phyloP scores from a whole-genome alignment of 2,113 vertebrate genomes.

The Perca schrenkii region DNA sequence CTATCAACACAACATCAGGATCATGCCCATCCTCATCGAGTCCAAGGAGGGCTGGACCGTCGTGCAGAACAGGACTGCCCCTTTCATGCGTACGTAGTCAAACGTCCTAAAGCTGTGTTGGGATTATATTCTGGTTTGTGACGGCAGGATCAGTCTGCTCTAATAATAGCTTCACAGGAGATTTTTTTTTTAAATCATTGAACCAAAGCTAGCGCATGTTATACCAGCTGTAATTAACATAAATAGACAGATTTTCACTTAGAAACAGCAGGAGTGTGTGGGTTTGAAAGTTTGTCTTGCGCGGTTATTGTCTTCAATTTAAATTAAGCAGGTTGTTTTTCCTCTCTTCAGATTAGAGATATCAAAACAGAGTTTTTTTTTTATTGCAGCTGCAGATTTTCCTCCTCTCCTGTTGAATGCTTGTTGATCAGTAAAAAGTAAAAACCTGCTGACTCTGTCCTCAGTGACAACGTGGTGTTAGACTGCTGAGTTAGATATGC shows the following conservation, averaged over 20 bases:
- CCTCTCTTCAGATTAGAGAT: neutral
- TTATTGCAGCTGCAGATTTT: neutral
- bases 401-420: neutral
- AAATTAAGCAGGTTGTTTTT: slow-evolving; percentile 5
- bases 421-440: slow-evolving; percentile 47
- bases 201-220: neutral
- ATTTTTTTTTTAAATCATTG: slow-evolving; percentile 18
- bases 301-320: neutral
- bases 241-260: slow-evolving; percentile 37
- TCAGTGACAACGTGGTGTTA: neutral
- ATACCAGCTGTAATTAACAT: slow-evolving; percentile 45
- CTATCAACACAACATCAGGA: slow-evolving; percentile 88
- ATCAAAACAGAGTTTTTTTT: neutral
- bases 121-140: neutral
- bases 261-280: slow-evolving; percentile 24
- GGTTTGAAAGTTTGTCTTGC: neutral
- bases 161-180: slow-evolving; percentile 64
- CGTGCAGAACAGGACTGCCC: slow-evolving; percentile 85
- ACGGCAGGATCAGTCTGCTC: slow-evolving; percentile 16
- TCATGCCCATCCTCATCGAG: slow-evolving; percentile 90
- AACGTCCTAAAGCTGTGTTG: neutral
- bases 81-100: slow-evolving; percentile 86
- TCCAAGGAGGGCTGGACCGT: slow-evolving; percentile 92
- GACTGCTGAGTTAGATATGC: neutral
- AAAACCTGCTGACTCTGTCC: slow-evolving; percentile 35